Evolutionary conservation across 2,797 vertebrate genomes (phyloP), one percentile per base, ranked within the genome.

Genomic region (Sphaeramia orbicularis): DNA sequence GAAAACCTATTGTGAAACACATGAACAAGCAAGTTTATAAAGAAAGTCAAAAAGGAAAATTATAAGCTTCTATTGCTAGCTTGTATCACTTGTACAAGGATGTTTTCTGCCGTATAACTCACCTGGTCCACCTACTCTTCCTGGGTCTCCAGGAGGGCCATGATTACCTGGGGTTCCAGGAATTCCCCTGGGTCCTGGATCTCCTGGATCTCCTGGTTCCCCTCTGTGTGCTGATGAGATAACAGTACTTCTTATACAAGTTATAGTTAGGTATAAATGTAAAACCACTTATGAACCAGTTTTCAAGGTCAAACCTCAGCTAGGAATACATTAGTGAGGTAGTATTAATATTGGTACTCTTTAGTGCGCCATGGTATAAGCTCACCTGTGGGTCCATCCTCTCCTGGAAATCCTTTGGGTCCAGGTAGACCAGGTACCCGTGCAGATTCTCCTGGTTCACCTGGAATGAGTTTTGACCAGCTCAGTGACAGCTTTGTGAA

Each of bases 321-420:
- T 35, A 35, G 9, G 32, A 1, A 35, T 9, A 8, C 7, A 35
- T 35, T 32, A 10, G 8, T 35, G 32, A 35, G 32, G 7, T 35
- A 51, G 27, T 65, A 54, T 1, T 48, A 36, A 3, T 18, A n/a
- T 2, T 2, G 37, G 4, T 16, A 15, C 38, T 35, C 6, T 51
- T 53, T 0, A 21, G 5, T 48, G 6, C 11, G 3, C 1, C 0
- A 58, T 52, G 16, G 35, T 64, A 3, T 74, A 10, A 41, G 72
- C 62, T 85, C 51, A 91, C 88, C 52, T 54, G 3, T 10, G 0
- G 0, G 21, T 48, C 93, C 93, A 0, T 60, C 76, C 13, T 76
- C 36, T 62, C 94, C 94, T 72, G 87, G 93, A 0, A 2, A 37
- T n/a, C 94, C 94, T 54, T 15, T 58, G 8, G 8, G 0, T 52